Evolutionary conservation across 2,888 invertebrate genomes (phyloP).

Genomic region (Dioctria rufipes): DNA sequence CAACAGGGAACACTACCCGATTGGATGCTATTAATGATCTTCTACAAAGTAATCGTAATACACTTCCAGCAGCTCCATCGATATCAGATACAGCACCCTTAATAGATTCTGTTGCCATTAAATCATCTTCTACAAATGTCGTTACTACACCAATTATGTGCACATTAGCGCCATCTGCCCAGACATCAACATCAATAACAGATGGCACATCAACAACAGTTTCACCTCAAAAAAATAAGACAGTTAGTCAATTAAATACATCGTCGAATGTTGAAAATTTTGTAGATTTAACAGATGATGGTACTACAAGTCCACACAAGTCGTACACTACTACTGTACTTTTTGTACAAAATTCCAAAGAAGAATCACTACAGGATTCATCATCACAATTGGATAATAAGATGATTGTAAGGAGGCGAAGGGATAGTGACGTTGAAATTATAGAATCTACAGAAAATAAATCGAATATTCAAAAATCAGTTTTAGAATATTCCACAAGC

Average conservation of each 20-base stretch:
- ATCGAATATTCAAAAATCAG: neutral
- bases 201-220: constrained; percentile 55
- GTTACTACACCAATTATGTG: constrained; percentile 21
- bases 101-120: constrained; percentile 34
- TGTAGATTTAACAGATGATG: constrained; percentile 57
- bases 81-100: neutral
- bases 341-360: too few relatives aligned
- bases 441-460: neutral
- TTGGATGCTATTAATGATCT: constrained; percentile 69
- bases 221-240: constrained; percentile 60
- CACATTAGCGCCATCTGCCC: constrained; percentile 52
- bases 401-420: neutral
- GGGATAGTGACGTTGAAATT: constrained; percentile 4
- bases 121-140: neutral
- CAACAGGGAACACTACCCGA: constrained; percentile 67
- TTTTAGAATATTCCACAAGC: too few relatives aligned
- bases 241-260: constrained; percentile 54
- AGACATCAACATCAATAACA: constrained; percentile 54
- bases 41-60: constrained; percentile 68
- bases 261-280: constrained; percentile 59
- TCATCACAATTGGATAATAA: too few relatives aligned
- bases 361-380: too few relatives aligned
- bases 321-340: neutral
- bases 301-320: neutral
- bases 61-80: constrained; percentile 63